Evolutionary conservation across 2,113 vertebrate species (phyloP), one percentile per base, ranked within the genome.

Genomic region (Amphiprion percula): DNA sequence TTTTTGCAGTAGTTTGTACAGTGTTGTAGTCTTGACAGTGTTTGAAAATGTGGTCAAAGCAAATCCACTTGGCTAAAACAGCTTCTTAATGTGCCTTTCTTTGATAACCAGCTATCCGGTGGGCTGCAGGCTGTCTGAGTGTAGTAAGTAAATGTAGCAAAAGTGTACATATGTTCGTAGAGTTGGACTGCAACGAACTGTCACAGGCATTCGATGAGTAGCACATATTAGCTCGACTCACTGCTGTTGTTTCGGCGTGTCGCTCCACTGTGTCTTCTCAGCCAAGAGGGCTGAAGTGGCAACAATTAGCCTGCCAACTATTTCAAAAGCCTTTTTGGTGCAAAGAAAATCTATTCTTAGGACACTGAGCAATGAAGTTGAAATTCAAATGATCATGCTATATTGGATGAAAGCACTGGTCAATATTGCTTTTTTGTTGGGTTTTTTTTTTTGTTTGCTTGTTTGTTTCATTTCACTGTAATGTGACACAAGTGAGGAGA

Each of bases 51-150:
- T 72, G 70, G 76, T 78, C 73, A 60, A 53, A 65, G 49, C 24
- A 55, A 62, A 81, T 67, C 72, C 67, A 80, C 50, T 19, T 75
- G 61, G 56, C 61, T 26, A 16, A 54, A 76, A 64, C 26, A 53
- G 64, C 65, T 72, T 86, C 76, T 79, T 58, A 74, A 82, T 15
- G 91, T 93, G 92, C 91, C 92, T 93, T 92, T 84, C 52, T 85
- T 87, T 37, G 24, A 74, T 52, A 60, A 77, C 24, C 4, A 83
- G 53, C 72, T 23, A 7, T 72, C 69, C 68, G 56, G 68, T 60
- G 12, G 64, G 72, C 68, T 79, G 59, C 50, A 53, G 4, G 64
- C 73, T 54, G 71, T 71, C 49, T 37, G 77, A 69, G 66, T 10
- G 19, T 88, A 83, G 80, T 11, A 68, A 66, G 54, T 2, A 9